phyloP scores from a whole-genome alignment of 2,797 vertebrate genomes.

The Yasuhikotakia modesta region DNA sequence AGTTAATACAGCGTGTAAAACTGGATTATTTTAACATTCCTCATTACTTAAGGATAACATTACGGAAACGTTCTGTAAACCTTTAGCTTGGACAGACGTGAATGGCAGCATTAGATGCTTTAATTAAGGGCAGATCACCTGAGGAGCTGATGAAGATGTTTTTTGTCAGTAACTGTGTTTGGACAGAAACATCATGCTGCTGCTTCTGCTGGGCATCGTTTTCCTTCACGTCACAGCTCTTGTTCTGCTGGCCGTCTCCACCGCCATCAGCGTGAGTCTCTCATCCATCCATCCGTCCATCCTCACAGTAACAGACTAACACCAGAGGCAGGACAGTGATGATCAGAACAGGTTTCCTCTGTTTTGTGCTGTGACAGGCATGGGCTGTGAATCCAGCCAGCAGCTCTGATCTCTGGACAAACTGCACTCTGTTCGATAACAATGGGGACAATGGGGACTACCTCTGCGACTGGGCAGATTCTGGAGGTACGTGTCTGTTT shows the following conservation, averaged over 20 bases:
- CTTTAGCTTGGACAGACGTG: neutral
- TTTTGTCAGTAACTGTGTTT: constrained; percentile 46
- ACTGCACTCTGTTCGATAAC: constrained; percentile 73
- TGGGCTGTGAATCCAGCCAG: constrained; percentile 76
- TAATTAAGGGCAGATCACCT: neutral
- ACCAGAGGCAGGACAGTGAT: neutral
- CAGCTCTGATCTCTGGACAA: constrained; percentile 87
- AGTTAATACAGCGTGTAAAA: too few relatives aligned
- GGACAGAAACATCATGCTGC: constrained; percentile 84
- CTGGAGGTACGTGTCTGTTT: constrained; percentile 70
- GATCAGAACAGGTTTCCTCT: neutral
- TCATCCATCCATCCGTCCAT: neutral
- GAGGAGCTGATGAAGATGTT: neutral
- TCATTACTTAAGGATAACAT: too few relatives aligned
- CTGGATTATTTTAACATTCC: too few relatives aligned
- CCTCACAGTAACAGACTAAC: neutral
- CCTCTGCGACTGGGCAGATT: constrained; percentile 64
- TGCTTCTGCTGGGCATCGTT: constrained; percentile 92
- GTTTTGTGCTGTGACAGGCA: constrained; percentile 75
- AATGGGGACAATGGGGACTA: constrained; percentile 39
- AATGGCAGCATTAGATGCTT: too few relatives aligned
- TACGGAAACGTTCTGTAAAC: too few relatives aligned
- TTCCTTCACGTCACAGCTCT: constrained; percentile 89
- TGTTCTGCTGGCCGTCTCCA: constrained; percentile 92
- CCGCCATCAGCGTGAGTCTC: constrained; percentile 96